phyloP scores from a whole-genome alignment of 2,797 vertebrate species.

The Cephalopachus bancanus region DNA sequence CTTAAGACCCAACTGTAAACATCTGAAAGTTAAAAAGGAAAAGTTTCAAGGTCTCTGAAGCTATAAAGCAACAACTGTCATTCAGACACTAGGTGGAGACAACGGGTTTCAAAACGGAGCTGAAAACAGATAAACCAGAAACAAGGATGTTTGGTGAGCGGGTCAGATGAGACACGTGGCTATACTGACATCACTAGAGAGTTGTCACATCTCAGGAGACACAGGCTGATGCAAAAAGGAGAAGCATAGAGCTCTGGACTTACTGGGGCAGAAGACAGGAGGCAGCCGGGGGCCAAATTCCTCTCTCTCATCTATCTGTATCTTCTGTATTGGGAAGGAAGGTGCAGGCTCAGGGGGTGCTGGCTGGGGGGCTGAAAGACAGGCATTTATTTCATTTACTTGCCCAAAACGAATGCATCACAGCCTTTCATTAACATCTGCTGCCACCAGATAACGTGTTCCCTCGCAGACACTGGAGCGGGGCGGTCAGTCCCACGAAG shows the following conservation, averaged over 20 bases:
- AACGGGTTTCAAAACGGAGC: background rate
- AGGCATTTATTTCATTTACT: slow-evolving; percentile 23
- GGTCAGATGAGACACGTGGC: rapidly evolving
- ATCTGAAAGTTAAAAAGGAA: background rate
- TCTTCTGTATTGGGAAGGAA: slow-evolving; percentile 73
- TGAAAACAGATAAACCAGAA: background rate
- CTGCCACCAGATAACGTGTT: background rate
- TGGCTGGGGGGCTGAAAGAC: slow-evolving; percentile 73
- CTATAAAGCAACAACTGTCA: background rate
- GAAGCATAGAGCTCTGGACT: slow-evolving; percentile 47
- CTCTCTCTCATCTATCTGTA: slow-evolving; percentile 84
- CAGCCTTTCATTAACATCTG: background rate
- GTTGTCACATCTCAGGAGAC: background rate
- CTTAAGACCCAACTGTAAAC: background rate
- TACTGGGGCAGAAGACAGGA: slow-evolving; percentile 90
- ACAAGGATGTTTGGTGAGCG: rapidly evolving
- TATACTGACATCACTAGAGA: rapidly evolving
- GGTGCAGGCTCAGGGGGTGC: background rate
- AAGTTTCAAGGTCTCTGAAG: background rate
- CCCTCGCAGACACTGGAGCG: background rate
- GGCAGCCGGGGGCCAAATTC: slow-evolving; percentile 96
- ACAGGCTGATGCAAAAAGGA: background rate
- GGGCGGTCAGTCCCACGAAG: background rate
- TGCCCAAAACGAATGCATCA: background rate
- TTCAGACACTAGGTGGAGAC: background rate